phyloP scores from a whole-genome alignment of 2,113 vertebrate genomes.

The Lipophrys pholis region DNA sequence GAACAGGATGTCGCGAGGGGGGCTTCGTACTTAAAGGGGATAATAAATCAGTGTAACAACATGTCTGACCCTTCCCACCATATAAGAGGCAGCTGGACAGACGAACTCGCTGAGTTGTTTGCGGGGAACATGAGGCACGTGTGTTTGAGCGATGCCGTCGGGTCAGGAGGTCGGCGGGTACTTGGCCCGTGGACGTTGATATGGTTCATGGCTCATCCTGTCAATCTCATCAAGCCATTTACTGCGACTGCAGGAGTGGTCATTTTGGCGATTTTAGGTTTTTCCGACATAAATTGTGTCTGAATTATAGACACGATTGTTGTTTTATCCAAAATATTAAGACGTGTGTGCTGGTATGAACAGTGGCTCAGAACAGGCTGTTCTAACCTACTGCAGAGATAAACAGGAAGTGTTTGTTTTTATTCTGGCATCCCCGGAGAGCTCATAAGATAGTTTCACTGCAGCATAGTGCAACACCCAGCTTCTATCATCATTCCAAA shows the following conservation, averaged over 20 bases:
- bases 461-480: constrained; percentile 38
- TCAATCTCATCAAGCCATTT: fast-evolving
- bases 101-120: constrained; percentile 21
- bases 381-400: constrained; percentile 57
- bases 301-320: too few relatives aligned
- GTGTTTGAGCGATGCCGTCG: constrained; percentile 40
- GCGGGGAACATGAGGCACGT: constrained; percentile 43
- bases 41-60: constrained; percentile 60
- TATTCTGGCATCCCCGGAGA: constrained; percentile 55
- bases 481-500: constrained; percentile 20
- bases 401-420: constrained; percentile 82
- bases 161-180: constrained; percentile 34
- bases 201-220: background rate
- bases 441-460: constrained; percentile 33
- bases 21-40: constrained; percentile 19
- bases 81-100: constrained; percentile 49
- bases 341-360: constrained; percentile 27
- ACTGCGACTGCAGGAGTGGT: background rate
- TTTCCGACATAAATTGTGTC: too few relatives aligned
- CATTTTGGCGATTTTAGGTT: background rate
- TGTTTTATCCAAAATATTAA: background rate
- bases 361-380: constrained; percentile 56
- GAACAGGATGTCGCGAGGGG: constrained; percentile 48
- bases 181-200: background rate
- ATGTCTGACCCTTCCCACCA: constrained; percentile 53